Percentiles rank a stretch among this genome's conserved stretches.
phyloP scores from a whole-genome alignment of 1,140 invertebrate genomes.

The Aphidius ervi region DNA sequence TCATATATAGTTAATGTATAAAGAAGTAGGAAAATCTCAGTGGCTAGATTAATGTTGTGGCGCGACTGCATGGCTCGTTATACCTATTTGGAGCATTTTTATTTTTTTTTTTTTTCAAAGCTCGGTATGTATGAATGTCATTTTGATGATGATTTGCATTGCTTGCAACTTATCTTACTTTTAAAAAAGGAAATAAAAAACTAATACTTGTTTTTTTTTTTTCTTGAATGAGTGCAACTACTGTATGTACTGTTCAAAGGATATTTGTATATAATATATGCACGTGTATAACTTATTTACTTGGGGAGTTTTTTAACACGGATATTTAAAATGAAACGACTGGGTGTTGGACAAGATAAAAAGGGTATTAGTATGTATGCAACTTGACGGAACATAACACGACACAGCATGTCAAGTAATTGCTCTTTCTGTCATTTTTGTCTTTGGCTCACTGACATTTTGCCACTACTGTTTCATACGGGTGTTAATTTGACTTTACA shows the following conservation, averaged over 20 bases:
- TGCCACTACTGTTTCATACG: slow-evolving; percentile 17
- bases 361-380: too few relatives aligned
- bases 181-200: slow-evolving; percentile 7
- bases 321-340: too few relatives aligned
- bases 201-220: slow-evolving; percentile 5
- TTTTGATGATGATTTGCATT: not conserved
- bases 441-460: slow-evolving; percentile 9
- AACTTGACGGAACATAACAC: slow-evolving; percentile 29
- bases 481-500: slow-evolving; percentile 46
- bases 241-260: not conserved
- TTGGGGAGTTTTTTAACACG: too few relatives aligned
- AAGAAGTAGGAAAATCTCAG: slow-evolving; percentile 7
- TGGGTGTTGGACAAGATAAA: too few relatives aligned
- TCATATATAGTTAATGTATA: slow-evolving; percentile 38
- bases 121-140: too few relatives aligned
- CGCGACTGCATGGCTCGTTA: slow-evolving; percentile 45
- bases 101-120: too few relatives aligned
- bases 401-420: slow-evolving; percentile 42
- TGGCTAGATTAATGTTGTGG: slow-evolving; percentile 38
- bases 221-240: not conserved
- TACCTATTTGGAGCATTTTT: slow-evolving; percentile 42
- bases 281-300: too few relatives aligned
- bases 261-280: too few relatives aligned
- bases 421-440: slow-evolving; percentile 34
- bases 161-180: slow-evolving; percentile 11